Conservation (phyloP, 2,888 invertebrate genomes). For the Ariolimax columbianus region DNA sequence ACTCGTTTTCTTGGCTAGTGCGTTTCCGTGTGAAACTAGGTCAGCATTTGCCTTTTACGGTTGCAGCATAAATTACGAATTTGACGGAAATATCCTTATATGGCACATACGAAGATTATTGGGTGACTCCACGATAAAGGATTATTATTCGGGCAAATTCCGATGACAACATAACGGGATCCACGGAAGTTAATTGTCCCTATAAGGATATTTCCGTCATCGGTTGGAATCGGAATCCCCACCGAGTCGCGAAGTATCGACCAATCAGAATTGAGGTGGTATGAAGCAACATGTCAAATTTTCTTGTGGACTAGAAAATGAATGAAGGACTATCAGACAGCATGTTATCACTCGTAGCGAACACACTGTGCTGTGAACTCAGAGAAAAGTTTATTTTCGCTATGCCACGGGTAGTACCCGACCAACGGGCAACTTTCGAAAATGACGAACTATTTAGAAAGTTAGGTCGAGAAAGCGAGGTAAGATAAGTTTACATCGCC, state of each 20-base stretch:
- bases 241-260: conserved; percentile 57
- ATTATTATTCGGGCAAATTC: neutral
- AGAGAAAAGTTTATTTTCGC: conserved; percentile 82
- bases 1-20: neutral
- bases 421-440: conserved; percentile 97
- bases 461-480: conserved; percentile 95
- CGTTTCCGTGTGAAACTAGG: conserved; percentile 49
- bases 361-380: conserved; percentile 91
- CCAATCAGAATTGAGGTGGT: conserved; percentile 67
- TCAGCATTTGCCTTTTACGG: conserved; percentile 47
- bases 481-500: conserved; percentile 76
- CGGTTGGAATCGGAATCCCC: conserved; percentile 40
- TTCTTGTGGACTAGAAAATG: conserved; percentile 71
- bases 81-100: conserved; percentile 72
- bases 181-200: conserved; percentile 41
- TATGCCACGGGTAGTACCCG: conserved; percentile 97
- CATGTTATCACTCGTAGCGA: conserved; percentile 95
- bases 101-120: conserved; percentile 61
- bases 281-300: conserved; percentile 62
- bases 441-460: conserved; percentile 96
- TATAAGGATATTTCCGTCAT: conserved; percentile 45
- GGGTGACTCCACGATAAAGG: neutral
- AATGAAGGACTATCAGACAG: conserved; percentile 80
- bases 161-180: conserved; percentile 1
- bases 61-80: conserved; percentile 46